Percentiles rank a stretch among this genome's conserved stretches.
Evolutionary conservation across 2,888 invertebrate species (phyloP).

Genomic region (Maniola hyperantus): DNA sequence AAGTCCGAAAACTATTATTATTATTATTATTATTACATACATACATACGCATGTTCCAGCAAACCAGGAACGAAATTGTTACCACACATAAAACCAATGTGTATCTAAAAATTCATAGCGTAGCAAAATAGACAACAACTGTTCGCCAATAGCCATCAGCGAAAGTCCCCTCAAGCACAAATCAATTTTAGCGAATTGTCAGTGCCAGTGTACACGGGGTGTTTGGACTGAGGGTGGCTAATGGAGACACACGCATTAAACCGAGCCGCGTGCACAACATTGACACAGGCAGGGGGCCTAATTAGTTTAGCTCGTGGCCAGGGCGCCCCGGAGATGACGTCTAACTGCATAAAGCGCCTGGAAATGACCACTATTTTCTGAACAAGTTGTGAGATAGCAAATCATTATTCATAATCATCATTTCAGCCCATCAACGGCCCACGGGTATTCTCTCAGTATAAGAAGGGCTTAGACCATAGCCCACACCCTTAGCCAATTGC

Average conservation of each 20-base stretch:
- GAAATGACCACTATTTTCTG: slow-evolving; percentile 37
- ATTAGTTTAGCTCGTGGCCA: slow-evolving; percentile 77
- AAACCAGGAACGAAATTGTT: background rate
- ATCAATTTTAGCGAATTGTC: slow-evolving; percentile 80
- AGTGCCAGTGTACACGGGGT: slow-evolving; percentile 62
- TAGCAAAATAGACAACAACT: slow-evolving; percentile 31
- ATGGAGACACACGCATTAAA: slow-evolving; percentile 82
- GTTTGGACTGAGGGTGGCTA: slow-evolving; percentile 77
- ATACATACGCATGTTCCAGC: too few species aligned
- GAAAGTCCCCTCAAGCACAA: slow-evolving; percentile 61
- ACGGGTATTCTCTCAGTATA: too few species aligned
- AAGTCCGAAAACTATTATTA: too few species aligned
- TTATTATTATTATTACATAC: too few species aligned
- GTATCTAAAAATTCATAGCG: slow-evolving; percentile 18
- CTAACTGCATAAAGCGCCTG: slow-evolving; percentile 43
- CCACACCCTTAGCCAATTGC: too few species aligned
- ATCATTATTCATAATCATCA: too few species aligned
- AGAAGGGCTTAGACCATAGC: too few species aligned
- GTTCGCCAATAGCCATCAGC: slow-evolving; percentile 41
- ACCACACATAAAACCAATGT: background rate
- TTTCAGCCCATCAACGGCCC: too few species aligned
- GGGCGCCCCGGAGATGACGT: slow-evolving; percentile 58
- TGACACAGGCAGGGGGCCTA: slow-evolving; percentile 75
- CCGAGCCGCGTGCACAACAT: slow-evolving; percentile 75
- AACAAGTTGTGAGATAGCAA: background rate